These are phyloP conservation scores for Acomys russatus DNA, from an alignment of 2,797 vertebrate genomes.

Conservation along the genomic window DNA sequence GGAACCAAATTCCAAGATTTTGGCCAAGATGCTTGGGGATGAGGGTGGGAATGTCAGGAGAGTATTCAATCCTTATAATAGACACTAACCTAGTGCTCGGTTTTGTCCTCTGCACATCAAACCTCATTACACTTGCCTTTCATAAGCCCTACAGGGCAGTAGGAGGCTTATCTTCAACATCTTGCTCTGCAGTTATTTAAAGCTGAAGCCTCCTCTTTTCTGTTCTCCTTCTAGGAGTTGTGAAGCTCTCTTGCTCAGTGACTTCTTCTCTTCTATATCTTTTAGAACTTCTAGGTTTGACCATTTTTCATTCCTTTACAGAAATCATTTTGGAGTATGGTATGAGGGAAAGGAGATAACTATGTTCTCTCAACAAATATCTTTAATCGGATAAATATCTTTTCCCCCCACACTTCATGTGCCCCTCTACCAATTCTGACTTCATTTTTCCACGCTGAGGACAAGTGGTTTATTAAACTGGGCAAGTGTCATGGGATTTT, in stretches of 20 bases:
- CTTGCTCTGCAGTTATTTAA: background rate
- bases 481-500: background rate
- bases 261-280: background rate
- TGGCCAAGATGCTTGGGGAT: background rate
- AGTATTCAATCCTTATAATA: background rate
- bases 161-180: background rate
- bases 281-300: background rate
- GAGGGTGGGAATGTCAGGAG: background rate
- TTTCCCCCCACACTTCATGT: background rate
- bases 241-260: background rate
- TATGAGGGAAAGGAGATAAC: slow-evolving; percentile 16
- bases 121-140: background rate
- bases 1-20: slow-evolving; percentile 32
- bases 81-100: background rate
- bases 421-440: slow-evolving; percentile 1
- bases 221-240: background rate
- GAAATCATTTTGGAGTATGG: background rate
- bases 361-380: slow-evolving; percentile 18
- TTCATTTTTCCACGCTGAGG: slow-evolving; percentile 6
- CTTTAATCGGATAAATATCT: background rate
- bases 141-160: background rate
- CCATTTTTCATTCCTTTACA: background rate
- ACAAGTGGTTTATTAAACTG: background rate
- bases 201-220: background rate
- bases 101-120: background rate